Evolutionary conservation across 2,113 vertebrate species (phyloP), one percentile per base, ranked within the genome.

Genomic region (Neotoma lepida): DNA sequence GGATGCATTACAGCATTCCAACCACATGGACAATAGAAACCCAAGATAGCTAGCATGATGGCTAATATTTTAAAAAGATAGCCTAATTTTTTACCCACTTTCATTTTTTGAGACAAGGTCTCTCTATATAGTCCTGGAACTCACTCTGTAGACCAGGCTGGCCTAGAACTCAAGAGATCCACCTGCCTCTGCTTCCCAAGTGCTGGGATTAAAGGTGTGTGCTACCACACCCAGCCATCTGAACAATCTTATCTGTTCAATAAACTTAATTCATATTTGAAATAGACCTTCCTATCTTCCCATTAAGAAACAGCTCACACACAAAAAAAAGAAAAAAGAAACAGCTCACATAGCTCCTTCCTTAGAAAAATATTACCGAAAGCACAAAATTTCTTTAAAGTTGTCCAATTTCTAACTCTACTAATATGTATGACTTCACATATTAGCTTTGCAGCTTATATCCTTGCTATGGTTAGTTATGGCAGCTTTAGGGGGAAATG

Each of bases 361-460:
- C 56, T 87, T 84, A 89, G 58, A 71, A 88, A 94, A 85, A 56
- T 64, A 51, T 9, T 14, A 78, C 28, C 44, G 77, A 88, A 90
- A 94, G 41, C 10, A 82, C 6, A 56, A 49, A 89, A 88, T 26
- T 6, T 70, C 77, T 80, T 39, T 63, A 44, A 49, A 92, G 30
- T 54, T 18, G 94, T 12, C 46, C 24, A 54, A 78, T 66, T 84
- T 90, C 74, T 17, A 77, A 76, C 12, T 89, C 54, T 73, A 77
- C 56, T 35, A 22, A 35, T 56, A 24, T 15, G 76, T 41, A 33
- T 28, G 77, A 77, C 46, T 92, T 61, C 76, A 24, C 30, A 68
- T 28, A 68, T 1, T 35, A 54, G 46, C 17, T n/a, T 71, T 87
- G 6, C 81, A 89, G 58, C 46, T 20, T 86, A 10, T 35, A 20